phyloP scores from a whole-genome alignment of 2,888 invertebrate species.

The Schizaphis graminum region DNA sequence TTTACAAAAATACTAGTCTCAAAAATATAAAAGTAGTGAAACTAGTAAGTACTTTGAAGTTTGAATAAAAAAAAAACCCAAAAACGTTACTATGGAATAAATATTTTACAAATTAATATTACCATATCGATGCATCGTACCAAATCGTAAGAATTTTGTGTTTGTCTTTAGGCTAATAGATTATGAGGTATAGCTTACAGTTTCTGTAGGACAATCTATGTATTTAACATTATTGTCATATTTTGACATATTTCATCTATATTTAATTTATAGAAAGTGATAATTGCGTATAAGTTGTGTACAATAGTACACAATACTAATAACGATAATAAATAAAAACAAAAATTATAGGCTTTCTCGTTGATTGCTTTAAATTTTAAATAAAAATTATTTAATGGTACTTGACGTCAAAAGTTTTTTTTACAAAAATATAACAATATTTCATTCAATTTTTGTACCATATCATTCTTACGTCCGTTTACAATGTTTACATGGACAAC shows the following conservation, averaged over 20 bases:
- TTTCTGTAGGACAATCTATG: too few relatives aligned
- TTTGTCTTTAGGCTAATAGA: neutral
- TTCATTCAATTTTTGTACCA: neutral
- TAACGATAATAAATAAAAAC: too few relatives aligned
- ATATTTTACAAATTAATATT: neutral
- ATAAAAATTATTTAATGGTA: too few relatives aligned
- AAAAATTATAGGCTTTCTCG: neutral
- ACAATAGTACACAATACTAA: too few relatives aligned
- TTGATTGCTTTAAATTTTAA: neutral
- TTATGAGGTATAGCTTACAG: too few relatives aligned
- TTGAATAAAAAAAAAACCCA: neutral
- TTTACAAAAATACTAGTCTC: neutral
- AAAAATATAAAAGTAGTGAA: too few relatives aligned
- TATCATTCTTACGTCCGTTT: neutral
- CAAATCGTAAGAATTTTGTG: neutral
- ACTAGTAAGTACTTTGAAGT: too few relatives aligned
- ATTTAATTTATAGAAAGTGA: too few relatives aligned
- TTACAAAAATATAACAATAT: neutral
- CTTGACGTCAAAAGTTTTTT: neutral
- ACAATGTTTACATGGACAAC: neutral
- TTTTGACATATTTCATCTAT: too few relatives aligned
- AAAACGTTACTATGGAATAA: neutral
- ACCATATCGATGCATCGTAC: neutral
- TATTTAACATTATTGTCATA: too few relatives aligned
- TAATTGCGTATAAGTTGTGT: too few relatives aligned